Base-by-base conservation (phyloP, 2,888 invertebrate species). In the Neuroscelio doddi region DNA sequence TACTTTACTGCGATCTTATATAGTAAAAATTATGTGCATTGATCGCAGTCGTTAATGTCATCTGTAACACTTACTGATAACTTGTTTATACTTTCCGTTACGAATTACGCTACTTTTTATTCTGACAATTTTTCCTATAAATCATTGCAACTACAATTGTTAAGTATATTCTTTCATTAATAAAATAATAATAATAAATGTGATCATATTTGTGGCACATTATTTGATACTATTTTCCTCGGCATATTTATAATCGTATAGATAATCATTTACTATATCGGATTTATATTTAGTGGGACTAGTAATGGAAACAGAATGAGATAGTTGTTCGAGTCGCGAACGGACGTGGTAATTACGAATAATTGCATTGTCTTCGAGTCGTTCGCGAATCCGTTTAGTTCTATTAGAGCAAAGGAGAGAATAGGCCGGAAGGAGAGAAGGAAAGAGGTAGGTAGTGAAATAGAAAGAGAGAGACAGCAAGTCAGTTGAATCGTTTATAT, bases 321-420 rank as follows among this genome's bases (percentile, higher is more conserved):
- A 82, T 81, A 83, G 83, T 82, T 82, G 79, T 72, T 76, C 71
- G 75, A 76, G 75, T 78, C 73, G 79, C 78, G 78, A 74, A 79
- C 77, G 80, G 77, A 80, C 80, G 79, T 75, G 74, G 80, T 83
- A 84, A 84, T 84, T 82, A 82, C 82, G 81, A 83, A 84, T 84
- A 84, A 84, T 84, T 84, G 80, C 80, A 83, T 84, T 83, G 83
- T 81, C 83, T 83, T 83, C 76, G 79, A 82, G 81, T 80, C 77
- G 78, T 79, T 78, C 75, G 74, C 71, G 72, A 73, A 72, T 77
- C 67, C 71, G 69, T 71, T 64, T 63, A 59, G 57, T 63, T 59
- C 51, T 47, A 51, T 58, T 34, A n/a, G n/a, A n/a, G 49, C 29
- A 27, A 32, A 45, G 42, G 17, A 38, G 38, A 17, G 16, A 38